phyloP scores from a whole-genome alignment of 2,113 vertebrate species.

The Camelus bactrianus region DNA sequence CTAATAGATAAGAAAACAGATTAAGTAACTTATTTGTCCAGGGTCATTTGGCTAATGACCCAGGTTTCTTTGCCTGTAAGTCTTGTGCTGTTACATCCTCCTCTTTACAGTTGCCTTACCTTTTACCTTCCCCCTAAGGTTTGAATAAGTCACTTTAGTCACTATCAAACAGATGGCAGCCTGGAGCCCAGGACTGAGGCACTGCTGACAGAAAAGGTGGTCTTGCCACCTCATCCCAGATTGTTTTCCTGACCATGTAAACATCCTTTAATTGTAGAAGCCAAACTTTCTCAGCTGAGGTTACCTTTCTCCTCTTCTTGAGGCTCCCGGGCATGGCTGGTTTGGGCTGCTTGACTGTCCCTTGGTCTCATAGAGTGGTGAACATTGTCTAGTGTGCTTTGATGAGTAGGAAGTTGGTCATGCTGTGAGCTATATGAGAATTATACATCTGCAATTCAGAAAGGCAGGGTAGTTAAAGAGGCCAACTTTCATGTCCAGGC shows the following conservation, averaged over 20 bases:
- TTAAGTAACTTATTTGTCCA: slow-evolving; percentile 2
- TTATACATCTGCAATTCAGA: not conserved
- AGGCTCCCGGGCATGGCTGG: not conserved
- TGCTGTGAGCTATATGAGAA: not conserved
- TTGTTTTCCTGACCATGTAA: not conserved
- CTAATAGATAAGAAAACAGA: not conserved
- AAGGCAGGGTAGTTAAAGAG: not conserved
- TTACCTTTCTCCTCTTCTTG: not conserved
- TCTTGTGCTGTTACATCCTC: not conserved
- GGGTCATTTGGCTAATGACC: not conserved
- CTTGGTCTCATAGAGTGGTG: not conserved
- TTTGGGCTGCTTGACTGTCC: not conserved
- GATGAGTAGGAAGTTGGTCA: not conserved
- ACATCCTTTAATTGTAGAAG: slow-evolving; percentile 12
- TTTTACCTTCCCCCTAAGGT: not conserved
- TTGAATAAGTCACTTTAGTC: slow-evolving; percentile 10
- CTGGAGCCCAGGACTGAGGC: not conserved
- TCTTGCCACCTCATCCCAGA: not conserved
- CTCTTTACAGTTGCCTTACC: not conserved
- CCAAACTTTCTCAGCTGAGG: not conserved
- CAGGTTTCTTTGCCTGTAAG: not conserved
- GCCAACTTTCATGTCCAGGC: not conserved
- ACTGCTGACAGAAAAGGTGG: not conserved
- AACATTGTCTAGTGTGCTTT: not conserved
- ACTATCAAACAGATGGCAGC: not conserved